Base-by-base conservation (phyloP, 2,113 vertebrate species). In the Eleginops maclovinus region DNA sequence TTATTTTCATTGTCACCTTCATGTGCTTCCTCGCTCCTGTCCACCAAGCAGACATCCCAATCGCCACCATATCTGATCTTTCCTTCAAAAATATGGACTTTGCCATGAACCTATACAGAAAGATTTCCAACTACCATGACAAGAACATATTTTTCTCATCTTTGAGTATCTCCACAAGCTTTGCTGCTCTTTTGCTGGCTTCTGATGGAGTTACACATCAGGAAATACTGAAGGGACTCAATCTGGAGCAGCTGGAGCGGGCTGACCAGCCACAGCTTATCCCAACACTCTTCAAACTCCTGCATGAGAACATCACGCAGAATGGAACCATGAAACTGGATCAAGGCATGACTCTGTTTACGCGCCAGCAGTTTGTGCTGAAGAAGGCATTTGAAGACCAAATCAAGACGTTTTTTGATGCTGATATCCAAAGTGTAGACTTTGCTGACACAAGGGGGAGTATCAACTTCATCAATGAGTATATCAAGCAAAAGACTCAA, bases 121-220 rank as follows among this genome's bases (percentile, higher is more conserved):
- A 91, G 93, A 95, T 98, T 79, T 94, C 97, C 26, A 77, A 88
- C 85, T 93, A 87, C 59, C 94, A 97, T 0, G 96, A 98, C 14
- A 82, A 95, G 53, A 99, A 98, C 46, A 91, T 98, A 13, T 93
- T 98, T 54, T 95, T 97, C 79, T 98, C 97, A 1, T 97, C 97
- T 0, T 68, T 97, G 31, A 95, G 96, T 4, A 49, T 97, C 62
- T 96, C 96, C n/a, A 90, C 92, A 36, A 88, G 91, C 22, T 93
- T 98, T 80, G 92, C 90, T 0, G 83, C 91, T 56, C 91, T 96
- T 26, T 84, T 92, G 56, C 75, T 97, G 89, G 97, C 94, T 31
- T 76, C 96, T 10, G 72, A 47, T 15, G 96, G 95, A 19, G 71
- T 81, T 61, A 98, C 96, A 0, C 66, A 76, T 10, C 65, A 90